Evolutionary conservation across 2,888 invertebrate species (phyloP), one percentile per base, ranked within the genome.

Genomic region (Ctenicera cuprea): DNA sequence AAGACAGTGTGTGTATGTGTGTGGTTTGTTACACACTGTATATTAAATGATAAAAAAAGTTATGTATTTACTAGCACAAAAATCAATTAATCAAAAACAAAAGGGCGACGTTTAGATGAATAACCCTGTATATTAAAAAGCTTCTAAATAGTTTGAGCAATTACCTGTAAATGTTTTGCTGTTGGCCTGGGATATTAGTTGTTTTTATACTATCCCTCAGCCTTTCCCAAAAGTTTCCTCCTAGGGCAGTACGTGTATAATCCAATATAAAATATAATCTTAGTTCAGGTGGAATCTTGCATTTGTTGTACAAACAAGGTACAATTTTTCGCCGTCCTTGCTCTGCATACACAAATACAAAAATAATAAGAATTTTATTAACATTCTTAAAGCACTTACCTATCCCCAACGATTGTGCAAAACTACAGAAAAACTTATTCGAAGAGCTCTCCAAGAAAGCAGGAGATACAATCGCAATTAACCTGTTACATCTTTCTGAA

Each of bases 371-470:
- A n/a, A n/a, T n/a, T n/a, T n/a, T n/a, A n/a, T n/a, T n/a, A n/a
- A n/a, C n/a, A n/a, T n/a, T n/a, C n/a, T n/a, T n/a, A n/a, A n/a
- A n/a, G 5, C 5, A 26, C 3, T 7, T 59, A 59, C 59, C 59
- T 59, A 97, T 94, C 80, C 94, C 93, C 50, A 94, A 87, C 5
- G 94, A 93, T 84, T 95, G 94, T 12, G 95, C 95, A 84, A 93
- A 95, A 77, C 92, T 93, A 12, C 94, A 89, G 81, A 94, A 94
- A 87, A 94, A 97, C 67, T 90, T 90, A 83, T 95, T 95, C 16
- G 92, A 93, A 0, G 91, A 87, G 83, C 95, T 95, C 78, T 90
- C 87, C 1, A 95, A 86, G 86, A 96, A 95, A 74, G 91, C 91
- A 0, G 93, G 92, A 0, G 97, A 95, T 78, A 95, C 88, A 69